phyloP scores from a whole-genome alignment of 1,140 invertebrate genomes.

The Pseudomyrmex concolor region DNA sequence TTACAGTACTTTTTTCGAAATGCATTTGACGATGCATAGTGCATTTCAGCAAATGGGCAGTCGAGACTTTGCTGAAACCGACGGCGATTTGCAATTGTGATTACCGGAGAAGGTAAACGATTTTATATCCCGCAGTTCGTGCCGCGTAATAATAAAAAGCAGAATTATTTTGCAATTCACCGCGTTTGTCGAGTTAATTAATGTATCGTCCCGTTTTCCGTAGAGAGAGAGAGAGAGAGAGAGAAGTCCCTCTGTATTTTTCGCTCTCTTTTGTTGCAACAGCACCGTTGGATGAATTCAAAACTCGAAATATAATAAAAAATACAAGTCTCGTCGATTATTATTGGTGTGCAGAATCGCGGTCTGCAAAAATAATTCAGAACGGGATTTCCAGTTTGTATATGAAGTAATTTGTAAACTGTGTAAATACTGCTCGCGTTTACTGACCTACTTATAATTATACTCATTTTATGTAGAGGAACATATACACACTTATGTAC shows the following conservation, averaged over 20 bases:
- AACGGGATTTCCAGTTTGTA: slow-evolving; percentile 21
- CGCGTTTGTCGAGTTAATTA: slow-evolving; percentile 54
- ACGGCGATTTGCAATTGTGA: slow-evolving; percentile 50
- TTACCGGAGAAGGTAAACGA: slow-evolving; percentile 36
- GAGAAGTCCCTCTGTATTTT: not conserved
- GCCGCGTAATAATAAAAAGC: slow-evolving; percentile 58
- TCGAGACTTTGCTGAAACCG: slow-evolving; percentile 40
- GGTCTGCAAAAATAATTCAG: slow-evolving; percentile 45
- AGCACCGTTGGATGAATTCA: slow-evolving; percentile 10
- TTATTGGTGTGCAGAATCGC: slow-evolving; percentile 19
- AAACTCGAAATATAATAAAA: slow-evolving; percentile 57
- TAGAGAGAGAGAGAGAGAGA: not conserved
- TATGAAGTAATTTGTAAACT: slow-evolving; percentile 46
- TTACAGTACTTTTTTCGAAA: slow-evolving; percentile 17
- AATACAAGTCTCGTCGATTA: slow-evolving; percentile 57
- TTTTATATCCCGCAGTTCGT: slow-evolving; percentile 46
- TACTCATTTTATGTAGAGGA: not conserved
- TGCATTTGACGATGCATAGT: not conserved
- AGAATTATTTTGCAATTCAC: slow-evolving; percentile 49
- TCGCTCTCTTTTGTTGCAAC: slow-evolving; percentile 10
- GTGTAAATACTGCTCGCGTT: not conserved
- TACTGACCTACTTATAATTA: not conserved
- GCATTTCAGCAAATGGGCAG: not conserved
- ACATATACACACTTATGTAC: not conserved
- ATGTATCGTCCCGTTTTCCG: slow-evolving; percentile 23